Evolutionary conservation across 2,888 invertebrate species (phyloP).

Genomic region (Nomada hirtipes): DNA sequence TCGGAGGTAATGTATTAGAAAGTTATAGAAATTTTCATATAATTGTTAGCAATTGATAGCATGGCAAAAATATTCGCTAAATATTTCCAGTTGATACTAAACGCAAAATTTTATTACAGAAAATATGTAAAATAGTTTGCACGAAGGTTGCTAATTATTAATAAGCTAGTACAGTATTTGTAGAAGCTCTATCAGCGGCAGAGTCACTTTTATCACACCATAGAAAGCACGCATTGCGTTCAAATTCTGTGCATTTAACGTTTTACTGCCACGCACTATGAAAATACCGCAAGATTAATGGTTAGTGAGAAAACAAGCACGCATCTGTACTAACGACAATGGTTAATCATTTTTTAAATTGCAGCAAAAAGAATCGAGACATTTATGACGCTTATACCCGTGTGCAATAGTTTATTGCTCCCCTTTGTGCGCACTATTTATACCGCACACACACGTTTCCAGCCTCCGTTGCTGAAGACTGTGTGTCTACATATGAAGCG

Average conservation of each 20-base stretch:
- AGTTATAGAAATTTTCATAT: too few relatives aligned
- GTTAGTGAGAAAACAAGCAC: neutral
- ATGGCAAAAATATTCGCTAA: too few relatives aligned
- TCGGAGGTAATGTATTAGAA: too few relatives aligned
- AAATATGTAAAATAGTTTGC: too few relatives aligned
- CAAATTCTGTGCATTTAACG: neutral
- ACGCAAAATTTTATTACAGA: too few relatives aligned
- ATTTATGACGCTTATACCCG: neutral
- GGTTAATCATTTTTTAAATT: slow-evolving; percentile 23
- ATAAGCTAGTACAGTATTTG: too few relatives aligned
- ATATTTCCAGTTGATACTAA: too few relatives aligned
- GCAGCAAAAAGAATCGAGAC: slow-evolving; percentile 1
- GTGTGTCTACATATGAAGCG: neutral
- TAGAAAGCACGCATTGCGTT: neutral
- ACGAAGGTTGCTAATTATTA: too few relatives aligned
- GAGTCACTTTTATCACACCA: too few relatives aligned
- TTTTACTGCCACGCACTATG: neutral
- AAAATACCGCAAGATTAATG: slow-evolving; percentile 20
- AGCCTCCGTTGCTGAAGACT: neutral
- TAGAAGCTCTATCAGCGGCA: too few relatives aligned
- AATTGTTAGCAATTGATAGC: too few relatives aligned
- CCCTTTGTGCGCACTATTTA: neutral
- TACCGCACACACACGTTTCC: neutral
- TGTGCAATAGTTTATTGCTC: slow-evolving; percentile 8
- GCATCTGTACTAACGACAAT: neutral